Conservation (phyloP, 1,140 invertebrate genomes). For the Cyclina sinensis region DNA sequence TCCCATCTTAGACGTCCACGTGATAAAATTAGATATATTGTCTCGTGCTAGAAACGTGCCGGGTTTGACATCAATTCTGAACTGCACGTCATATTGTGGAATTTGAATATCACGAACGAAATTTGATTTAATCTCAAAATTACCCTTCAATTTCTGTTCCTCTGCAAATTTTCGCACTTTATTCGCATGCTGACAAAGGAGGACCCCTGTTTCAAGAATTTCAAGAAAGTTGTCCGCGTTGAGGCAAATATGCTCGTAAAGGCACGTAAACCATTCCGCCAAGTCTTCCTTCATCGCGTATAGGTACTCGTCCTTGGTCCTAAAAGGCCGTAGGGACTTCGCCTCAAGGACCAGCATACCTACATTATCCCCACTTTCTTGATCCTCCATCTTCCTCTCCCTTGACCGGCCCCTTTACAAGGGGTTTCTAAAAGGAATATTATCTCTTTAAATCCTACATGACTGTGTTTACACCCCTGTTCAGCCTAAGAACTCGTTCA, state of each 20-base stretch:
- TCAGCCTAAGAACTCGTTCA: not conserved
- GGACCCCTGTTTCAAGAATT: conserved; percentile 96
- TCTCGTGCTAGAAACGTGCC: conserved; percentile 98
- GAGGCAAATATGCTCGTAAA: conserved; percentile 94
- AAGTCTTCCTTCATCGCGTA: conserved; percentile 92
- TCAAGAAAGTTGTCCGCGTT: conserved; percentile 97
- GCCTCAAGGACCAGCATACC: conserved; percentile 82
- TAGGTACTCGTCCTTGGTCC: conserved; percentile 86
- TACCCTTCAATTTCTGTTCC: conserved; percentile 88
- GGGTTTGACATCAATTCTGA: conserved; percentile 89
- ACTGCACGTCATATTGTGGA: conserved; percentile 80
- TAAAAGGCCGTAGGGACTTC: conserved; percentile 85
- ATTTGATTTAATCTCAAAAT: conserved; percentile 78
- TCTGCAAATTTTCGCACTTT: conserved; percentile 94
- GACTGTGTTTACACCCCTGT: conserved; percentile 26
- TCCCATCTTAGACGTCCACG: conserved; percentile 93
- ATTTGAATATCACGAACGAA: conserved; percentile 79
- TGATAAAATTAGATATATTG: conserved; percentile 98
- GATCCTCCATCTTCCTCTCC: conserved; percentile 56
- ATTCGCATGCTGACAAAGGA: conserved; percentile 97
- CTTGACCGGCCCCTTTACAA: not conserved
- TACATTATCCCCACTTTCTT: conserved; percentile 62
- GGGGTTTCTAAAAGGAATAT: not conserved
- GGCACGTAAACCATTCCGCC: conserved; percentile 96
- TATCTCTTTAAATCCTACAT: not conserved